Base-by-base conservation (phyloP, 2,113 vertebrate species). In the Aspiorhynchus laticeps region DNA sequence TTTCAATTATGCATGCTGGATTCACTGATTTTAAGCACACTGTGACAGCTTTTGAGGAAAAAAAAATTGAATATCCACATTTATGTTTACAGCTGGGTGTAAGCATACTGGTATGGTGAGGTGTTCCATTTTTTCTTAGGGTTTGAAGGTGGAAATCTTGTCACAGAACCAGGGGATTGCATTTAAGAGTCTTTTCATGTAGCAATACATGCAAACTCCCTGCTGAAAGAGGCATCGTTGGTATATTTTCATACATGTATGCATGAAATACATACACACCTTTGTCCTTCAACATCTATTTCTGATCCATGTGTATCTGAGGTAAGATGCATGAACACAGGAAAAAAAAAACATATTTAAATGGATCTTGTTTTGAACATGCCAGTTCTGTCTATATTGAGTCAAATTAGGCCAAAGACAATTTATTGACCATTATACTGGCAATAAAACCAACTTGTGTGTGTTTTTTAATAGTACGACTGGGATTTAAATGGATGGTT, bases 1-100 rank as follows among this genome's bases (percentile, higher is more conserved):
- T 83, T 69, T 83, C 38, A 83, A 83, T 83, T 83, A 83, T 69
- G 43, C 43, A 48, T 21, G 63, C 61, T 83, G 80, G 63, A 83
- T 83, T 67, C 41, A 43, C 26, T 46, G 12, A 67, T 82, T 82
- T 83, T 69, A 71, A 71, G 80, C 24, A 83, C 43, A 33, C 43
- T 15, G 28, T 71, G 63, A 11, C 28, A 69, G 63, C 28, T 33
- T 83, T 71, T 51, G 17, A 51, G 14, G 1, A 51, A 51, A 51
- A 15, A 74, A 41, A 48, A 48, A 76, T 2, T 67, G 36, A 74
- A 38, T 65, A 65, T 36, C 59, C 15, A 21, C 80, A 76, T 63
- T 43, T 46, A 65, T 81, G n/a, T 46, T 81, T 81, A 63, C 79
- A 41, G 56, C 41, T 46, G 36, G 59, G n/a, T 4, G 28, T 83